These are phyloP conservation scores for Suncus etruscus DNA, from an alignment of 2,113 vertebrate species.

Conservation along the genomic window DNA sequence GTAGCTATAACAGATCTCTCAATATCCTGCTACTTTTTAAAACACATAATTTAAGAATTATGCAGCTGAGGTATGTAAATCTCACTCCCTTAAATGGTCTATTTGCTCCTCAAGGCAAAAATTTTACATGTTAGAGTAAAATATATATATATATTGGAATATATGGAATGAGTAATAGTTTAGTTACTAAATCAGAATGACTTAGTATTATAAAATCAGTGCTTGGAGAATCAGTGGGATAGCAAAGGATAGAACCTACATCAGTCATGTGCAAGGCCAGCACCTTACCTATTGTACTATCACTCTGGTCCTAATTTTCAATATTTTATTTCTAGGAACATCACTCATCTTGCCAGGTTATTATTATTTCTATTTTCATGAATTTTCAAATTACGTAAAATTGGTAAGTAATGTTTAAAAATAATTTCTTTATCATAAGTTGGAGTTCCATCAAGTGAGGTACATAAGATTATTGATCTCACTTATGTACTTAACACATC, in stretches of 20 bases:
- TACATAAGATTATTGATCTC: neutral
- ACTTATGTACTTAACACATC: constrained; percentile 37
- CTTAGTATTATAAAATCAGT: neutral
- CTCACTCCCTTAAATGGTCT: neutral
- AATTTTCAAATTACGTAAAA: neutral
- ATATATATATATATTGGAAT: neutral
- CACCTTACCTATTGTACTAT: no score
- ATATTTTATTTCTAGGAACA: neutral
- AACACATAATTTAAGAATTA: constrained; percentile 21
- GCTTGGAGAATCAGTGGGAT: neutral
- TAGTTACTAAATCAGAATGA: neutral
- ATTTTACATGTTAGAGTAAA: neutral
- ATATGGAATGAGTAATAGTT: neutral
- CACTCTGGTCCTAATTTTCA: neutral
- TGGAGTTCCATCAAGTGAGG: neutral
- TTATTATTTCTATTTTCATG: constrained; percentile 22
- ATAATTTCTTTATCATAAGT: neutral
- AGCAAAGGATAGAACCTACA: no score
- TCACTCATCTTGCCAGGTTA: neutral
- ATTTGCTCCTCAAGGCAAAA: neutral
- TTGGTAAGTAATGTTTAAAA: neutral
- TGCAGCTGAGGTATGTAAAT: neutral
- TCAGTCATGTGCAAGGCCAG: no score
- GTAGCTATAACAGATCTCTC: no score
- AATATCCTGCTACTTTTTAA: constrained; percentile 23